Conservation (phyloP, 37 sponge, comb jelly and placozoan genomes). For the Halichondria panicea region DNA sequence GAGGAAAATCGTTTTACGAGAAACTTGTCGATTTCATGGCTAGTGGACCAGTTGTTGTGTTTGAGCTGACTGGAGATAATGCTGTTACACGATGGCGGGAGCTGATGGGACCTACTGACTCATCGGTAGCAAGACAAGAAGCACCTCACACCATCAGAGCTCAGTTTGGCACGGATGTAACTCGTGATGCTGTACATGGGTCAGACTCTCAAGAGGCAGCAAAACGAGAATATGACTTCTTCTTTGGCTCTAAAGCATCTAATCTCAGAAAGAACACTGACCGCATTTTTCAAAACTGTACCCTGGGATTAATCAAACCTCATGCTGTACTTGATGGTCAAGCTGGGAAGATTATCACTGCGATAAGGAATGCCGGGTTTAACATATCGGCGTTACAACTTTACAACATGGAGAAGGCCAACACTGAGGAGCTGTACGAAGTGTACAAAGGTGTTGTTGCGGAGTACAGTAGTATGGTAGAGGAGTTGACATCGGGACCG, state of each 20-base stretch:
- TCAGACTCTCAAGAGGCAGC: conserved; percentile 77
- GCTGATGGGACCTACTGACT: conserved; percentile 82
- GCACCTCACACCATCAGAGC: conserved; percentile 79
- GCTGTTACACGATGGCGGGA: conserved; percentile 65
- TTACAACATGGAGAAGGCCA: conserved; percentile 84
- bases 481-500: conserved; percentile 92
- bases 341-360: conserved; percentile 78
- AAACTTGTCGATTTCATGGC: conserved; percentile 74
- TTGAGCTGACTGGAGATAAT: conserved; percentile 81
- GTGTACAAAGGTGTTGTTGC: conserved; percentile 97
- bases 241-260: conserved; percentile 61
- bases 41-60: conserved; percentile 74
- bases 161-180: conserved; percentile 73
- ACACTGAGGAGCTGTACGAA: conserved; percentile 92
- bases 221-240: conserved; percentile 78
- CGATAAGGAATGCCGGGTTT: conserved; percentile 52
- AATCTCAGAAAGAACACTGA: conserved; percentile 37
- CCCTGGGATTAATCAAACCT: conserved; percentile 91
- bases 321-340: conserved; percentile 87
- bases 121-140: conserved; percentile 68
- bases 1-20: conserved; percentile 64
- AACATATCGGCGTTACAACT: conserved; percentile 68
- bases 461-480: conserved; percentile 92
- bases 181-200: conserved; percentile 89
- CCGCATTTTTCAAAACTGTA: conserved; percentile 14